Evolutionary conservation across 2,888 invertebrate genomes (phyloP), one percentile per base, ranked within the genome.

Genomic region (Trilocha varians): DNA sequence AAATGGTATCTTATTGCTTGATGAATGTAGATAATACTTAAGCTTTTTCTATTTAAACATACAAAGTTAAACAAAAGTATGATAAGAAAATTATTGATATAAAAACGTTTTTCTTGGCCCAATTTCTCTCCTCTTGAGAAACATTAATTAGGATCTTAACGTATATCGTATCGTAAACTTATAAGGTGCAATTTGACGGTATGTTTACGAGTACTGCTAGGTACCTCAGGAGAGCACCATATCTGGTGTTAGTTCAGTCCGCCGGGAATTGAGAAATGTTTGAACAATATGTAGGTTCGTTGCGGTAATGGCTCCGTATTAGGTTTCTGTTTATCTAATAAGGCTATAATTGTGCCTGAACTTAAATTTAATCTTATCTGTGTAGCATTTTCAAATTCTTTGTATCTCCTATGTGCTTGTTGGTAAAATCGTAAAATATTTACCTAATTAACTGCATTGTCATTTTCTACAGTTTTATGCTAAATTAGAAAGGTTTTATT

Each of bases 241-340:
- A 53, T 56, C 51, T 46, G 45, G 52, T 53, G 52, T 58, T 51
- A 41, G 38, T 48, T 50, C 55, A 44, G 50, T 50, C 50, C 44
- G 47, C 47, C 50, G 48, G 46, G 50, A 55, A 54, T 63, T 63
- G 59, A 52, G 61, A 49, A 63, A 63, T 67, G 55, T 66, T 66
- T 67, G 60, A 59, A 63, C 65, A 65, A 58, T 62, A 62, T 55
- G 55, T 59, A 49, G 50, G 58, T 55, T 57, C 52, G 44, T 41
- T 42, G 44, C 45, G 41, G 46, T 55, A 50, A 50, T 48, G 42
- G 45, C 47, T 44, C 50, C 43, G 43, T 46, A 52, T 43, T 56
- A 46, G 50, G 25, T 42, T 36, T 37, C 18, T 34, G 34, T 38
- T 17, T 38, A 41, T 25, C 32, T 38, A 40, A 41, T 32, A 34